Percentiles rank a stretch among this genome's conserved stretches.
Conservation (phyloP, 2,113 vertebrate genomes). For the Percina caprodes region DNA sequence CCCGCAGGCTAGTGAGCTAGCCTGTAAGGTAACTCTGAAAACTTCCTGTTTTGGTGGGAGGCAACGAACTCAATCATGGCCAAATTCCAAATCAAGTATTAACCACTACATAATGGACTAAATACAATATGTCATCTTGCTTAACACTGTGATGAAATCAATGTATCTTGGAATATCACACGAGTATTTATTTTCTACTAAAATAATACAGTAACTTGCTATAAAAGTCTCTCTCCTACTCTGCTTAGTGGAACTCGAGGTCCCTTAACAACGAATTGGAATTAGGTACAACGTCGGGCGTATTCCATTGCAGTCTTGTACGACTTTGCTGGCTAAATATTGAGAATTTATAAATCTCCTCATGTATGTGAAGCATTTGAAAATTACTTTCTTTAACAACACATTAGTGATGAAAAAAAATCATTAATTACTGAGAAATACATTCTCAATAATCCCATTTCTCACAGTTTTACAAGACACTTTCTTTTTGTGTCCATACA, state of each 20-base stretch:
- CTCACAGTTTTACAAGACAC: neutral
- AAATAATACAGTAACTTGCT: neutral
- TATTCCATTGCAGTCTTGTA: neutral
- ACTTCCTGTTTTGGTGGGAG: slow-evolving; percentile 73
- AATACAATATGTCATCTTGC: too few relatives aligned
- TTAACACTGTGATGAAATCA: accelerated
- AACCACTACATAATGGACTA: neutral
- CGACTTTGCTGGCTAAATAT: neutral
- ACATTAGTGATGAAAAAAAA: neutral
- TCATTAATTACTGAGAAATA: neutral
- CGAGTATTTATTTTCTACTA: accelerated
- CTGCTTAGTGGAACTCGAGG: neutral
- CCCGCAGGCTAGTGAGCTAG: slow-evolving; percentile 10
- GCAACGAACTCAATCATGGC: neutral
- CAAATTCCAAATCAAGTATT: neutral
- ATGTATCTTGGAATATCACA: accelerated
- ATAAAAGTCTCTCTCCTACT: neutral
- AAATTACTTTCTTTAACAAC: neutral
- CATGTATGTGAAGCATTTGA: neutral
- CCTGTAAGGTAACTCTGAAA: slow-evolving; percentile 3
- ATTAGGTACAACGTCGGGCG: neutral
- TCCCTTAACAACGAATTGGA: neutral
- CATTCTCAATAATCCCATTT: neutral
- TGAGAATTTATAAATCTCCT: neutral
- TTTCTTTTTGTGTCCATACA: neutral